Evolutionary conservation across 1,140 invertebrate species (phyloP), one percentile per base, ranked within the genome.

Genomic region (Colletes latitarsis): DNA sequence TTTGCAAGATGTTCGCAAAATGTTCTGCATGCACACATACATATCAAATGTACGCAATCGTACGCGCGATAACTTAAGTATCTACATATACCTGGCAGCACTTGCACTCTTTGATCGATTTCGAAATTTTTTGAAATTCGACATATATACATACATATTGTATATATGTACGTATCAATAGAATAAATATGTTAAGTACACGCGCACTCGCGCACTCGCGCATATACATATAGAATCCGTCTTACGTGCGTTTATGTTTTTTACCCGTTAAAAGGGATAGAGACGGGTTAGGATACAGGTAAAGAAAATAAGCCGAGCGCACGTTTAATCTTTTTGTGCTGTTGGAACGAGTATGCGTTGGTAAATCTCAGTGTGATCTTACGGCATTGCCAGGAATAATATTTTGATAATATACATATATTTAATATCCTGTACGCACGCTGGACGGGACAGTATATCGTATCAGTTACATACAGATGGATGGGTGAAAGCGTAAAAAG

Each of bases 401-500:
- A 49, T 49, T 49, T 49, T 49, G 9, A 49, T 49, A 49, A 49
- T 49, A 49, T 46, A 46, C 43, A 46, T 49, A 12, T 49, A 49
- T 49, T 49, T 49, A 9, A 49, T 49, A 10, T 49, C 10, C 49
- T 66, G 6, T 66, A 41, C 15, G 12, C 12, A 3, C n/a, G 53
- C 30, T 17, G 6, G 15, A 30, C 15, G 53, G 30, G 14, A 9
- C 43, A 46, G 9, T 46, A 46, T 46, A 8, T 46, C 43, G 9
- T 46, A 46, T 46, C 43, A 9, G 1, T 6, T 46, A 41, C 15
- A n/a, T 21, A 3, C 46, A 30, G 55, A 10, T 10, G 17, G 8
- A 19, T 3, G 30, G 12, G 15, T 12, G 3, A 82, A 86, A 82
- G 82, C 80, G 49, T 80, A 84, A 83, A 72, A 76, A 83, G 57